Evolutionary conservation across 1,140 invertebrate species (phyloP), one percentile per base, ranked within the genome.

Genomic region (Aphelinus atriplicis): DNA sequence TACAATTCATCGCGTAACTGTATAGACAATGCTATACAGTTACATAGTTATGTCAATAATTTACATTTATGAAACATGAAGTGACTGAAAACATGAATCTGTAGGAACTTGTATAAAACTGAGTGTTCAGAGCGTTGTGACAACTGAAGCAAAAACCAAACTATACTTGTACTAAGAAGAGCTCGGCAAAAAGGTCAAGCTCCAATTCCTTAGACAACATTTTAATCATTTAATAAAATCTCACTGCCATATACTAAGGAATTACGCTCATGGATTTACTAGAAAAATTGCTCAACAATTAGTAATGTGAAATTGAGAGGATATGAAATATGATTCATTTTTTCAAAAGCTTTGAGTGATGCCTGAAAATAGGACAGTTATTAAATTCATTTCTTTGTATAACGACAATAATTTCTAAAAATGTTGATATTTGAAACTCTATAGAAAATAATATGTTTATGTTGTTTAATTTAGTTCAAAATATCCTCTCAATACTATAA

Each of bases 71-170:
- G 46, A 50, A 43, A 66, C 48, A 50, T 53, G 55, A 42, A 65
- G 6, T 50, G 67, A 70, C 68, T 75, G 66, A 26, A 51, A 65
- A 71, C 58, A 65, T 7, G 66, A 66, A 48, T 66, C n/a, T 53
- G 42, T 75, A 75, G 73, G 73, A 75, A 75, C 73, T 71, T 75
- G 47, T 66, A 65, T 64, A 57, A 71, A 75, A 64, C 6, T 57
- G 47, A 68, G 61, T 7, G 5, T 42, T 75, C 2, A 63, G 60
- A 65, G 66, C 45, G 69, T 71, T 65, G 42, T 64, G 58, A 42
- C 43, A 58, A 3, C 56, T 75, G 26, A 75, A 50, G 60, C 48
- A 63, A 64, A 68, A 26, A 26, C 26, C 26, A 26, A 26, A 26
- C 26, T 26, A 26, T 26, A 26, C 26, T 26, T 26, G 26, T 26